Percentiles rank a stretch among this genome's conserved stretches.
Evolutionary conservation across 2,797 vertebrate genomes (phyloP).

Genomic region (Nothura maculosa): DNA sequence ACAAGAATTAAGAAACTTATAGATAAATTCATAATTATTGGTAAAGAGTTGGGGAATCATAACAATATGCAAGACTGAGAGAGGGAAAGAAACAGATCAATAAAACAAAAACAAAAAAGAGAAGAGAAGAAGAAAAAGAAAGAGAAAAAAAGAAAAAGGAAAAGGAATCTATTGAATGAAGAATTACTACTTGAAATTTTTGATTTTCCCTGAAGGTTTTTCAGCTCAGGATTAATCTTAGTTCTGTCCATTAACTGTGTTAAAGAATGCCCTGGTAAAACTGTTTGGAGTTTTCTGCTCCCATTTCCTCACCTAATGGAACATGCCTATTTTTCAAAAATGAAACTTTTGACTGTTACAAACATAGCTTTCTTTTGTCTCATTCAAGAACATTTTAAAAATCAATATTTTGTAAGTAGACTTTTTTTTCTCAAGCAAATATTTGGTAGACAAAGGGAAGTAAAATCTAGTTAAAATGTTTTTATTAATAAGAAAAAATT

Average conservation of each 20-base stretch:
- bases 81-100: too few species aligned
- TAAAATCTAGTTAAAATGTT: background rate
- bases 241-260: background rate
- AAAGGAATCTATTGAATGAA: background rate
- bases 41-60: background rate
- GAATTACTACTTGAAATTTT: background rate
- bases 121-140: background rate
- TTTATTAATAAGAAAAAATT: background rate
- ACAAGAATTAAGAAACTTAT: background rate
- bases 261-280: background rate
- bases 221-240: background rate
- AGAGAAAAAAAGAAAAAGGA: background rate
- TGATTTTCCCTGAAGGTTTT: background rate
- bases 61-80: background rate
- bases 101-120: too few species aligned
- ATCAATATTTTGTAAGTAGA: background rate
- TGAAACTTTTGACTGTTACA: background rate
- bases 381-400: background rate
- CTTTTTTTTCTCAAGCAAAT: accelerated
- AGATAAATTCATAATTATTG: background rate
- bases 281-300: background rate
- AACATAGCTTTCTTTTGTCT: accelerated
- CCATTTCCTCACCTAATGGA: accelerated
- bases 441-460: background rate
- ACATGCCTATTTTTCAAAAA: background rate